Conservation (phyloP, 2,797 vertebrate genomes). For the Merluccius polli region DNA sequence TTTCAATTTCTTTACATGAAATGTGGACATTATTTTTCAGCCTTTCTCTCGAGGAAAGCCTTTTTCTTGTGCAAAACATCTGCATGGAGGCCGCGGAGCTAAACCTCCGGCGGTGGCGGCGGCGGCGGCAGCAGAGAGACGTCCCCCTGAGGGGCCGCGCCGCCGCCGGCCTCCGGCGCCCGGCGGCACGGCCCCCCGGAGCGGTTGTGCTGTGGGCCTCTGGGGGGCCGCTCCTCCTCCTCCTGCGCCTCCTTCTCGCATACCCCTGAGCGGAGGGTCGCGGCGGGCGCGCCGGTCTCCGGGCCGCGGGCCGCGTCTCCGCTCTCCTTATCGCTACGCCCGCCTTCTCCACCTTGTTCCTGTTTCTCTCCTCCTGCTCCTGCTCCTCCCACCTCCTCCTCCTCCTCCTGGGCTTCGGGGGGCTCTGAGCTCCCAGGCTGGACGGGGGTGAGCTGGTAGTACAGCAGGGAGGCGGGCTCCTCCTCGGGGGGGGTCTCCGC, state of each 20-base stretch:
- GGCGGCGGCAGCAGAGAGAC: constrained; percentile 67
- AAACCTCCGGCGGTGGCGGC: constrained; percentile 72
- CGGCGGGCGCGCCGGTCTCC: constrained; percentile 10
- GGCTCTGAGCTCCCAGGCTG: constrained; percentile 61
- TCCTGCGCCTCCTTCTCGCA: constrained; percentile 31
- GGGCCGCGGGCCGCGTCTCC: constrained; percentile 62
- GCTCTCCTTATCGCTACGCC: constrained; percentile 33
- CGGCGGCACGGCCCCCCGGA: constrained; percentile 50
- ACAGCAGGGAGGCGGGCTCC: constrained; percentile 72
- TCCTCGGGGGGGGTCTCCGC: constrained; percentile 57
- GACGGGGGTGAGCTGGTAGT: constrained; percentile 74
- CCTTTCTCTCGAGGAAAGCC: constrained; percentile 50
- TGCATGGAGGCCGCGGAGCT: constrained; percentile 63
- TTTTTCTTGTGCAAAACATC: constrained; percentile 79
- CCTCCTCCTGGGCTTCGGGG: constrained; percentile 38
- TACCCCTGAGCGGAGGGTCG: constrained; percentile 54
- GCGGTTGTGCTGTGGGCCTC: constrained; percentile 44
- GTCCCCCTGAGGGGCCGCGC: constrained; percentile 52
- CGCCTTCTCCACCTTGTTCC: constrained; percentile 38
- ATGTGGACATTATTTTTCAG: constrained; percentile 53
- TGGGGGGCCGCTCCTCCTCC: constrained; percentile 35
- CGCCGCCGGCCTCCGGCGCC: constrained; percentile 48
- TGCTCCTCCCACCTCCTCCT: constrained; percentile 20
- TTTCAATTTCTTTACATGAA: constrained; percentile 44
- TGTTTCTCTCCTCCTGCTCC: not conserved